Evolutionary conservation across 2,113 vertebrate genomes (phyloP), one percentile per base, ranked within the genome.

Genomic region (Poecilia latipinna): DNA sequence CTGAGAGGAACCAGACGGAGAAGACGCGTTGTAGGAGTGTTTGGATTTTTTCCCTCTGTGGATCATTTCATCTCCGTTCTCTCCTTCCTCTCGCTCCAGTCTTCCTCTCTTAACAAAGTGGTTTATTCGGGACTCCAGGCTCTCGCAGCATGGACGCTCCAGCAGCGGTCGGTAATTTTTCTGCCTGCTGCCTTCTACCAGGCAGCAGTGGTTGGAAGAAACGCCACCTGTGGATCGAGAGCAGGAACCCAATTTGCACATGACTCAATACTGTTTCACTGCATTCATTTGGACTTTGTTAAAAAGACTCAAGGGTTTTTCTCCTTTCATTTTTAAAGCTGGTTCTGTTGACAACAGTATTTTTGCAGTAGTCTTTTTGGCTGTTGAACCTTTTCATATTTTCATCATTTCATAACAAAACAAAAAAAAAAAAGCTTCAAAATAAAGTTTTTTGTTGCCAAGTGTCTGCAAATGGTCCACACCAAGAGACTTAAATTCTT

Each of bases 101-200:
- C 97, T 89, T 37, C 98, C 97, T 87, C 96, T 94, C 11, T 91
- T 95, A 68, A 97, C 94, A 44, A 96, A 98, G 75, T 97, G 97
- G 54, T 95, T 93, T 76, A 98, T 97, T 51, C 96, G 92, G 1
- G 96, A 96, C 86, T 98, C 97, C 86, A 99, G 87, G 64, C 96
- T 97, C 91, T 97, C 94, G 35, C 97, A 98, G 63, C 94, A 91
- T 0, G 96, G 96, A 1, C 97, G 96, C 61, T 96, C 93, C 90
- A 98, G 92, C 62, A 99, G 77, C 0, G 95, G 96, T 8, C 94
- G 94, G 86, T 99, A 98, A 10, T 93, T 95, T 10, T 89, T 95
- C n/a, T 94, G 95, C 74, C 89, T 93, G 77, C 95, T 94, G 3
- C 98, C 98, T 85, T 99, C 97, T 31, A 97, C 70, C 0, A 99